Conservation (phyloP, 2,888 invertebrate species). For the Hypercompe scribonia region DNA sequence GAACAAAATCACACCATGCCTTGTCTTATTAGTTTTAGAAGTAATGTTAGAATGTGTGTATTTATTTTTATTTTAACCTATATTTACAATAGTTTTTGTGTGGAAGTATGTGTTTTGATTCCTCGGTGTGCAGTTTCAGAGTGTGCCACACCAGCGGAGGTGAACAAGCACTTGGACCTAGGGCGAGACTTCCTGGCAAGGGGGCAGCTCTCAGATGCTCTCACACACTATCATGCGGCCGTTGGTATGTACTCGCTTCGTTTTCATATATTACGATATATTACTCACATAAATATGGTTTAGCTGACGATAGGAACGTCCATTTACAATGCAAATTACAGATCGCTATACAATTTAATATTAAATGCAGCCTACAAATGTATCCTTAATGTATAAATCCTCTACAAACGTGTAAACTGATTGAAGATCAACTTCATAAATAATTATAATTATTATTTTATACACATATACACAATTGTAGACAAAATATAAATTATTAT, state of each 20-base stretch:
- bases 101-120: constrained; percentile 56
- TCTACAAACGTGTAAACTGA: neutral
- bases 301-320: neutral
- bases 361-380: too few species aligned
- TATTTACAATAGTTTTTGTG: constrained; percentile 52
- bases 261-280: neutral
- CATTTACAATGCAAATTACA: neutral
- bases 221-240: constrained; percentile 99
- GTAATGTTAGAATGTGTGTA: constrained; percentile 89
- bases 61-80: constrained; percentile 57
- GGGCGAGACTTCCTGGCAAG: constrained; percentile 96
- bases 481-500: neutral
- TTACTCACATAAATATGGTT: neutral
- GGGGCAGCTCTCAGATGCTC: constrained; percentile 97
- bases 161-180: constrained; percentile 97
- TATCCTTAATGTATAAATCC: too few species aligned
- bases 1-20: constrained; percentile 89
- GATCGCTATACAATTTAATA: neutral
- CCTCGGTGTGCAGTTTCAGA: constrained; percentile 88
- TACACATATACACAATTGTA: neutral
- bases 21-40: constrained; percentile 89
- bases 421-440: neutral
- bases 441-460: neutral
- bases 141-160: constrained; percentile 90
- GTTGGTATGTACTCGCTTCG: constrained; percentile 89